A percentile compares a stretch with the other conserved stretches of the same genome.
phyloP scores from a whole-genome alignment of 1,140 invertebrate species.

The Sitodiplosis mosellana region DNA sequence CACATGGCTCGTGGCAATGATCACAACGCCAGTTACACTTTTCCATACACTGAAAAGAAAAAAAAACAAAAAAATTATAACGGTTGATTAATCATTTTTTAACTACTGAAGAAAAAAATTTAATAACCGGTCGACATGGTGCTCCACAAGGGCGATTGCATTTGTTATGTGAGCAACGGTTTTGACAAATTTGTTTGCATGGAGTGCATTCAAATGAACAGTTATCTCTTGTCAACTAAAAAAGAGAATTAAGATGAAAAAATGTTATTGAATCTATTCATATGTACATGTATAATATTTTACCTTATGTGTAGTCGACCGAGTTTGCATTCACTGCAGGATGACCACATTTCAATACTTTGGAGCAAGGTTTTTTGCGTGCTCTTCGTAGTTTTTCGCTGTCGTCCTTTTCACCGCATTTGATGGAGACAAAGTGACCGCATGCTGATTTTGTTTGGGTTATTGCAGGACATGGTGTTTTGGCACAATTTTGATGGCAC shows the following conservation, averaged over 20 bases:
- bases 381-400: neutral
- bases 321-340: slow-evolving; percentile 35
- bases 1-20: slow-evolving; percentile 33
- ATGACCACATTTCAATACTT: slow-evolving; percentile 2
- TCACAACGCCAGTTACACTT: slow-evolving; percentile 22
- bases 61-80: slow-evolving; percentile 18
- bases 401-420: neutral
- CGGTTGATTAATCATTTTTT: slow-evolving; percentile 19
- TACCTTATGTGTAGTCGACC: slow-evolving; percentile 36
- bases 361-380: neutral
- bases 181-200: slow-evolving; percentile 30
- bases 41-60: slow-evolving; percentile 23
- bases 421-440: neutral
- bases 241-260: neutral
- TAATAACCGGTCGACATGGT: slow-evolving; percentile 23
- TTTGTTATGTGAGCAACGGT: slow-evolving; percentile 29
- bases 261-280: too few species aligned
- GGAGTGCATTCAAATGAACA: slow-evolving; percentile 33
- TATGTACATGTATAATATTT: too few species aligned
- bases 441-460: neutral
- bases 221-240: slow-evolving; percentile 28
- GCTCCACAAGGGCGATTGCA: slow-evolving; percentile 33
- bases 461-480: neutral
- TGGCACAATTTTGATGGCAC: neutral
- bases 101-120: too few species aligned